Percentiles rank a stretch among this genome's conserved stretches.
These are phyloP conservation scores for Drosophila pallidifrons DNA, from an alignment of 1,140 invertebrate genomes.

Conservation along the genomic window DNA sequence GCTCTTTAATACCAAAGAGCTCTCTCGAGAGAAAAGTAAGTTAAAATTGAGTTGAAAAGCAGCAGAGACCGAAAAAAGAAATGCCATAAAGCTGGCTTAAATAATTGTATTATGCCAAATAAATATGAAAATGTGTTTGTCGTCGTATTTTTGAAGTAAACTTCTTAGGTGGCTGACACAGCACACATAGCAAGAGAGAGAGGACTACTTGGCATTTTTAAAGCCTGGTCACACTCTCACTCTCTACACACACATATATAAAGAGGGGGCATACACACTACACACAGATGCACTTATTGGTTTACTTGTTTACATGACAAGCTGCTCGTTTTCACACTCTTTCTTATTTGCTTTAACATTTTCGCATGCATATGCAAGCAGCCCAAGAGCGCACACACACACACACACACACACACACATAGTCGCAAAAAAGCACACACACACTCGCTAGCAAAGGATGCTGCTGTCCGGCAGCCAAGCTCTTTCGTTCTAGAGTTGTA, in stretches of 20 bases:
- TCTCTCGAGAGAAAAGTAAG: no score
- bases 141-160: slow-evolving; percentile 14
- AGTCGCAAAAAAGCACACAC: neutral
- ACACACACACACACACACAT: slow-evolving; percentile 27
- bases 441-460: slow-evolving; percentile 15
- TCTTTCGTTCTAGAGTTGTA: slow-evolving; percentile 60
- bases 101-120: slow-evolving; percentile 1
- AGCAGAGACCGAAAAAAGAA: no score
- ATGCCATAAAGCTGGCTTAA: neutral
- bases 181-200: neutral
- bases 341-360: slow-evolving; percentile 82
- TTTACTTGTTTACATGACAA: slow-evolving; percentile 83
- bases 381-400: slow-evolving; percentile 47
- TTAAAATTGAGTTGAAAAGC: no score
- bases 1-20: no score
- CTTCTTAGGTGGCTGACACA: neutral
- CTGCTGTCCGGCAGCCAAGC: slow-evolving; percentile 46
- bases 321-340: slow-evolving; percentile 83
- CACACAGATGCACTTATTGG: slow-evolving; percentile 53
- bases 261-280: neutral
- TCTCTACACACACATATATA: neutral
- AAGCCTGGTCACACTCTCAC: slow-evolving; percentile 29
- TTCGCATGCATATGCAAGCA: slow-evolving; percentile 82
- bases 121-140: slow-evolving; percentile 12
- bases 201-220: slow-evolving; percentile 13